Base-by-base conservation (phyloP, 1,140 invertebrate species). In the Drosophila takahashii region DNA sequence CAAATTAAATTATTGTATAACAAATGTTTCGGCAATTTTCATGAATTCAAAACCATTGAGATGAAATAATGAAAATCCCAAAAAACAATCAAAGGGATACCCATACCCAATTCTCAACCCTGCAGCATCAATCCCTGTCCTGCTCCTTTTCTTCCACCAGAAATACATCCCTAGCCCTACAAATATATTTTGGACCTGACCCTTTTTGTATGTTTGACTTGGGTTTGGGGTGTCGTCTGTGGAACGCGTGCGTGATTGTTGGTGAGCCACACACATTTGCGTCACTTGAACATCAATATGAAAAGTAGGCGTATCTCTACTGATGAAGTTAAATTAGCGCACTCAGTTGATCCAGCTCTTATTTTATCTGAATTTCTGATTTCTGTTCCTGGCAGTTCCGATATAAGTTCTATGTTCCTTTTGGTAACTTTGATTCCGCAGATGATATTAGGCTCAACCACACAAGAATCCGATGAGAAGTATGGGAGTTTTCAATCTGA, bases 61-160 rank as follows among this genome's bases (percentile, higher is more conserved):
- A 76, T 90, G 85, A 85, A 90, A 90, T 90, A 90, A 90, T 90
- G 77, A 71, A 90, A 90, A 90, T 90, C 85, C 85, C 70, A 81
- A 90, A 90, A 85, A 90, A 90, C 85, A 90, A 90, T 90, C 85
- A 90, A 90, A 90, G 75, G 74, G 60, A 85, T 85, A 85, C 75
- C 71, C 70, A 71, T 36, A 66, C 74, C 62, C 58, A 65, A 45
- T 16, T 29, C 52, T 42, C 37, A 75, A 52, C 72, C 60, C 61
- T 36, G 45, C 18, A 41, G 34, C 29, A 48, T 39, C 13, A 29
- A 58, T 27, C 29, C 56, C 42, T 53, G 34, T 54, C 62, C 32
- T 42, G 34, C 34, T 65, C 76, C 47, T 47, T 74, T 34, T 36
- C 39, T 62, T 78, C 13, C 51, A 70, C 45, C 53, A 58, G 22